phyloP scores from a whole-genome alignment of 2,797 vertebrate genomes.

The Vespertilio murinus region DNA sequence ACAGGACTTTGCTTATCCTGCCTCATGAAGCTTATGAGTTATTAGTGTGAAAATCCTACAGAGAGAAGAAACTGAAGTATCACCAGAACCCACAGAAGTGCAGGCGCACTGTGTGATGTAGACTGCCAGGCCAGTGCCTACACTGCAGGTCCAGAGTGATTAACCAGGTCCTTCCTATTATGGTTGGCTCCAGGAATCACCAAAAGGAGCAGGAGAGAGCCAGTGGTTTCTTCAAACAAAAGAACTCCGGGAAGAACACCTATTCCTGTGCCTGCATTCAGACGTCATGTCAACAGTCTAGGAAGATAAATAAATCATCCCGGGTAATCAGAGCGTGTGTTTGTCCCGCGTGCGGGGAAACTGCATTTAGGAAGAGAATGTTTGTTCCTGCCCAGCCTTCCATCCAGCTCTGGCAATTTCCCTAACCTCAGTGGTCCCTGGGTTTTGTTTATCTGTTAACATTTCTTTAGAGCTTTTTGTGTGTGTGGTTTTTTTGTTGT shows the following conservation, averaged over 20 bases:
- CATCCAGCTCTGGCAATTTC: constrained; percentile 55
- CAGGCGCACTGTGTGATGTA: not conserved
- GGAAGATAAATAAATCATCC: constrained; percentile 74
- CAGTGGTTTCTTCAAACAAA: constrained; percentile 56
- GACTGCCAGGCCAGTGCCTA: not conserved
- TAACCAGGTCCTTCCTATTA: not conserved
- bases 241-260: constrained; percentile 55
- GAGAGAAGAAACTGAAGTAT: constrained; percentile 50
- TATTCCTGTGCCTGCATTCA: constrained; percentile 61
- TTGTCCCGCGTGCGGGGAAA: constrained; percentile 61
- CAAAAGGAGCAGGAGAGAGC: constrained; percentile 16
- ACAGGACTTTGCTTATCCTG: not conserved
- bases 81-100: constrained; percentile 47
- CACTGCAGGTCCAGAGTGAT: not conserved
- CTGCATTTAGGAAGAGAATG: constrained; percentile 65
- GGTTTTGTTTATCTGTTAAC: constrained; percentile 64
- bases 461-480: constrained; percentile 9
- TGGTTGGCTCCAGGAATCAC: constrained; percentile 22
- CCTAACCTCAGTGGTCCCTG: constrained; percentile 41
- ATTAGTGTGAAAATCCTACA: constrained; percentile 55
- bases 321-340: constrained; percentile 51
- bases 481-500: not conserved
- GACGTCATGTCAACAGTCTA: constrained; percentile 65
- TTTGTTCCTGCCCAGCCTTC: constrained; percentile 61
- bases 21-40: constrained; percentile 49